Evolutionary conservation across 2,888 invertebrate genomes (phyloP).

Genomic region (Minunthozetes semirufus): DNA sequence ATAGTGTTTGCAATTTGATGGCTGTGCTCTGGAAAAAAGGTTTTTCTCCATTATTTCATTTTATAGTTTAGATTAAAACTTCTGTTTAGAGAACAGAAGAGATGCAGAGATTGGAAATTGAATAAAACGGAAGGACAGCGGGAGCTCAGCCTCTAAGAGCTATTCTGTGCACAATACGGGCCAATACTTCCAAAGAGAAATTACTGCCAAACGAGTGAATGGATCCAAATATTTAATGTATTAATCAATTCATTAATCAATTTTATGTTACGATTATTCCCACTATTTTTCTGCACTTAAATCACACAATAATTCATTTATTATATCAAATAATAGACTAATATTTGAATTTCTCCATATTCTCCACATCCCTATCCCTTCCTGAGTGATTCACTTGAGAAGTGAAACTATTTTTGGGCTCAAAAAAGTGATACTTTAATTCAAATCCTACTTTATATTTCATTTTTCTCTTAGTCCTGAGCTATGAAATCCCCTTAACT

Average conservation of each 20-base stretch:
- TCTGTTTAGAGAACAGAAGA: neutral
- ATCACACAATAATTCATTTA: conserved; percentile 16
- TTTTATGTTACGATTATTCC: neutral
- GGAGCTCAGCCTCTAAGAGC: neutral
- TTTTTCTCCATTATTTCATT: neutral
- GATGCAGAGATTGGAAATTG: neutral
- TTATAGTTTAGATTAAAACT: conserved; percentile 16
- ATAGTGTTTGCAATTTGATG: conserved; percentile 1
- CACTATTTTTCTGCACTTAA: neutral
- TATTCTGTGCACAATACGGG: too few species aligned
- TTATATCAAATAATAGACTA: neutral
- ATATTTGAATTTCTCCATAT: neutral
- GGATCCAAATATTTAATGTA: conserved; percentile 5
- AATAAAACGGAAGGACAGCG: neutral
- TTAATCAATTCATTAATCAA: conserved; percentile 12
- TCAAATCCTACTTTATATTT: too few species aligned
- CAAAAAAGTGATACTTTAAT: too few species aligned
- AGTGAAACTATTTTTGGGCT: too few species aligned
- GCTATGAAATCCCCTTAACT: too few species aligned
- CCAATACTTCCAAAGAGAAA: neutral
- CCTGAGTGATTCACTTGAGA: too few species aligned
- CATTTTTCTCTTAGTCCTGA: too few species aligned
- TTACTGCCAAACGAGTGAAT: neutral
- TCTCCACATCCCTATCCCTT: neutral
- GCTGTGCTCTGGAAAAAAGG: neutral